Evolutionary conservation across 2,797 vertebrate species (phyloP), one percentile per base, ranked within the genome.

Genomic region (Urosaurus nigricauda): DNA sequence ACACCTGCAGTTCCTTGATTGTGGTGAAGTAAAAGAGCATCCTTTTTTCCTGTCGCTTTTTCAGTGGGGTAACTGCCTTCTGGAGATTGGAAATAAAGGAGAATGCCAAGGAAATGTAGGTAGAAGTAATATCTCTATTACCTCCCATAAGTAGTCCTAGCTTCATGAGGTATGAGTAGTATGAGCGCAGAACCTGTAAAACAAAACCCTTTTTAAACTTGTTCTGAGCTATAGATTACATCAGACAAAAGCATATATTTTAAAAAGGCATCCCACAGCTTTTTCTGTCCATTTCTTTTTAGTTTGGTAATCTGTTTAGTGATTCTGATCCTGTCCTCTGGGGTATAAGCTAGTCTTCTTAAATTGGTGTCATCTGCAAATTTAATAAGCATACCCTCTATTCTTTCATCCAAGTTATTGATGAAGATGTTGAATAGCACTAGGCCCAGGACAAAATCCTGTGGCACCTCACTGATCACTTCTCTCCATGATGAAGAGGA

Each of bases 11-110:
- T 35, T 98, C 96, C 82, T 88, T 90, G 86, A 99, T 97, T 51
- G 98, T 98, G 88, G 98, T 97, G 73, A 3, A 96, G 24, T 97
- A 97, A 95, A 98, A 97, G 63, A 98, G 96, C 90, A 97, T 97
- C 5, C 96, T 96, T 81, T 95, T 96, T 17, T 93, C 90, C 84
- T 73, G 94, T 68, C 97, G 97, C 91, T 98, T 95, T 35, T 93
- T 88, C 83, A 97, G 94, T 26, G 96, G 95, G 1, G 94, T 96
- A 43, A 96, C 91, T 68, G 89, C 92, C 92, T 0, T 81, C 75
- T 95, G 95, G 32, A 97, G 96, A 29, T 90, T 92, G 1, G 97
- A 97, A 79, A 96, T 95, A 82, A 96, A 96, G 88, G 97, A 97
- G 56, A 98, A 94, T 40, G 97, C 96, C 43, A 94, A 88, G 40